Evolutionary conservation across 2,888 invertebrate species (phyloP), one percentile per base, ranked within the genome.

Genomic region (Chorisops tibialis): DNA sequence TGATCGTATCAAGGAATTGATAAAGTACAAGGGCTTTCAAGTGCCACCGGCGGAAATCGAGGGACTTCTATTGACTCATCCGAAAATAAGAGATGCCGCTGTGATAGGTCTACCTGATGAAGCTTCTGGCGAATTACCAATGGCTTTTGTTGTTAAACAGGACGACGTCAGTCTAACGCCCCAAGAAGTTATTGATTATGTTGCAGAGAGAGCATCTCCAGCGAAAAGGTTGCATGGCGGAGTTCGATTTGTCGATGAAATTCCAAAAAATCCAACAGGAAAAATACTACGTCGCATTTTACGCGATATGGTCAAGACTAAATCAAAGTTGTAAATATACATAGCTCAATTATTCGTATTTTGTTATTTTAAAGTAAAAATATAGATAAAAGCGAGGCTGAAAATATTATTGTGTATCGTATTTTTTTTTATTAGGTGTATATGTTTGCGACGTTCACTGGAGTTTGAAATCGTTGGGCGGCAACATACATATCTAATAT

Each of bases 21-120:
- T 95, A 70, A 95, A 95, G 75, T 93, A 91, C 72, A 93, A 94
- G 75, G 93, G 88, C 43, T 89, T 86, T 71, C 87, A 91, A 83
- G 89, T 91, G 69, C 87, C 93, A 0, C 94, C 94, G 2, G 93
- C 93, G 1, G 94, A 95, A 79, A 77, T 96, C 41, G 95, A 96
- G 77, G 87, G 86, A 14, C 71, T 94, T 52, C 75, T 95, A 43
- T 78, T 92, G 56, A 84, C 84, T 38, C 85, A 90, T 79, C 80
- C 83, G 0, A 83, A 82, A 59, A 84, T 94, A 52, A 82, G 83
- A 59, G 93, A 94, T 72, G 88, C 84, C 16, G 93, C 89, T 37
- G 94, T 95, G 37, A 83, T 93, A 70, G 94, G 93, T 16, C 74
- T 84, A 54, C 87, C 89, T 0, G 83, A 92, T 74, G 87, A 86